Conservation (phyloP, 2,113 vertebrate genomes). For the Rhea pennata region DNA sequence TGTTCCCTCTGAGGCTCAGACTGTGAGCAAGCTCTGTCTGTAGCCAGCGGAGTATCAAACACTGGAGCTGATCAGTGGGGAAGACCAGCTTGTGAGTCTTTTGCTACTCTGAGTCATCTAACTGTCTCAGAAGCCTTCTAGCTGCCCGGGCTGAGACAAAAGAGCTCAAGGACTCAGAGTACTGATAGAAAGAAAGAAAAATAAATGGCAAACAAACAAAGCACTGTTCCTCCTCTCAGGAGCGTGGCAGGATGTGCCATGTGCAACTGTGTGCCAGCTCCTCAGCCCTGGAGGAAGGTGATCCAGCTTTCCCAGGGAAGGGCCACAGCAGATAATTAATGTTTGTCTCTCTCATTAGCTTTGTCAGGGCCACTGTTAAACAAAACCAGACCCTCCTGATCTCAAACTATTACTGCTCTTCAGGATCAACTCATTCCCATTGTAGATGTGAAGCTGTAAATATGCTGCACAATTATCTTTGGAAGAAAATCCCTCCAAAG, state of each 20-base stretch:
- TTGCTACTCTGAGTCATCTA: not conserved
- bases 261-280: not conserved
- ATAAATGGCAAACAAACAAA: not conserved
- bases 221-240: not conserved
- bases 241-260: not conserved
- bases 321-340: not conserved
- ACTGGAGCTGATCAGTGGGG: not conserved
- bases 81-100: not conserved
- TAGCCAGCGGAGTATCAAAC: not conserved
- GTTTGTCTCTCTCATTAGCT: not conserved
- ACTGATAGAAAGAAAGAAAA: not conserved
- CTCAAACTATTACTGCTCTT: not conserved
- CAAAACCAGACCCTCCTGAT: not conserved
- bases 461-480: not conserved
- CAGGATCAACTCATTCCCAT: not conserved
- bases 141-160: not conserved
- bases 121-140: not conserved
- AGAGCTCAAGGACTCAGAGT: not conserved
- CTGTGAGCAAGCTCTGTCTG: not conserved
- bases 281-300: not conserved
- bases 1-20: not conserved
- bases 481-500: not conserved
- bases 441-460: not conserved
- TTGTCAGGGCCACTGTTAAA: not conserved
- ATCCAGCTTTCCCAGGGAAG: not conserved